A percentile compares a stretch with the other conserved stretches of the same genome.
Evolutionary conservation across 2,797 vertebrate species (phyloP).

Genomic region (Salmo trutta): DNA sequence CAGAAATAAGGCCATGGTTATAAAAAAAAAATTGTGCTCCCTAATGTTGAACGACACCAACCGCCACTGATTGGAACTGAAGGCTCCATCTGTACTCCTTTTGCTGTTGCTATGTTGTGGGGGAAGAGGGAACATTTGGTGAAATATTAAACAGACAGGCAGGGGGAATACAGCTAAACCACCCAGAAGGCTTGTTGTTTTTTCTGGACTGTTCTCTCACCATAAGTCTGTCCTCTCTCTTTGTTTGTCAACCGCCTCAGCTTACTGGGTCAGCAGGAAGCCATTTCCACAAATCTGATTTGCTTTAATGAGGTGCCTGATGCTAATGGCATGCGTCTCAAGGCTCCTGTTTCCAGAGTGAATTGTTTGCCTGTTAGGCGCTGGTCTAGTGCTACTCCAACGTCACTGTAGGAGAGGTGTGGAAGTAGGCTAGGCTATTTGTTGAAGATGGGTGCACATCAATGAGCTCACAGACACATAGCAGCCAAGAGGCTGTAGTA

Average conservation of each 20-base stretch:
- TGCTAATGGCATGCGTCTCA: conserved; percentile 6
- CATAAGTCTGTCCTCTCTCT: conserved; percentile 17
- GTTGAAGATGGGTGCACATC: neutral
- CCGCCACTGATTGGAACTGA: neutral
- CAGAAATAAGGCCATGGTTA: too few species aligned
- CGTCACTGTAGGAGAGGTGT: conserved; percentile 1
- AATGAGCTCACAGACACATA: neutral
- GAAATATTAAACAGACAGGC: conserved; percentile 37
- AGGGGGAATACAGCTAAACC: conserved; percentile 23
- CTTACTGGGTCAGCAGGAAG: conserved; percentile 17
- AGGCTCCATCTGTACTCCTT: neutral
- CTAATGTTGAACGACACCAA: too few species aligned
- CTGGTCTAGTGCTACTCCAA: neutral
- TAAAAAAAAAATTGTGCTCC: too few species aligned
- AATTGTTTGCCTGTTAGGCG: neutral
- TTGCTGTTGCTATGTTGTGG: neutral
- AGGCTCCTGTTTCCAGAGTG: neutral
- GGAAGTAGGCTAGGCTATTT: neutral
- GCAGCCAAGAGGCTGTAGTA: neutral
- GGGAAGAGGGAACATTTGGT: conserved; percentile 5
- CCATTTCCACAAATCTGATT: neutral
- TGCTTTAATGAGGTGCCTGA: conserved; percentile 11
- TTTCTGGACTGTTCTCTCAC: conserved; percentile 17
- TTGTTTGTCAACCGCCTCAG: conserved; percentile 15
- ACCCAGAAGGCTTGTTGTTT: conserved; percentile 31